phyloP scores from a whole-genome alignment of 2,888 invertebrate species.

The Julus scanicus region DNA sequence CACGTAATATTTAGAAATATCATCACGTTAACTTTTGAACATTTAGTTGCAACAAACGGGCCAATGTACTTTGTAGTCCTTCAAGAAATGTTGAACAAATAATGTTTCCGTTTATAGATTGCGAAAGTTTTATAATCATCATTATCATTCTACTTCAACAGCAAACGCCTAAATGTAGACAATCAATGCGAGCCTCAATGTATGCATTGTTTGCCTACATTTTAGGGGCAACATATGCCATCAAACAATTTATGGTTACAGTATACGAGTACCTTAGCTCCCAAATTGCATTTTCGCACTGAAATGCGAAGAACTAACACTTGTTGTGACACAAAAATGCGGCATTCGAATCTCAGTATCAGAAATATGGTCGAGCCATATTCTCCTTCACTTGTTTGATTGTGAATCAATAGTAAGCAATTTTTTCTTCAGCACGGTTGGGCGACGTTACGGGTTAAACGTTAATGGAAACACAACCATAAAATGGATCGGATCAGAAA shows the following conservation, averaged over 20 bases:
- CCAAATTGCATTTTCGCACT: conserved; percentile 3
- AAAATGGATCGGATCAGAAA: conserved; percentile 34
- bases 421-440: background rate
- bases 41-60: too few relatives aligned
- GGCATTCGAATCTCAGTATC: background rate
- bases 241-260: background rate
- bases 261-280: background rate
- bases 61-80: too few relatives aligned
- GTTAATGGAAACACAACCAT: conserved; percentile 42
- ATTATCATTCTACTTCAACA: too few relatives aligned
- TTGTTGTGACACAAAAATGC: background rate
- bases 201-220: background rate
- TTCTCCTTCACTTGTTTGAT: conserved; percentile 15
- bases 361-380: background rate
- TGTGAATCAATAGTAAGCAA: background rate
- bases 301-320: background rate
- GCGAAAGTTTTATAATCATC: too few relatives aligned
- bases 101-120: too few relatives aligned
- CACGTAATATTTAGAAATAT: too few relatives aligned
- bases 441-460: conserved; percentile 22
- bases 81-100: too few relatives aligned
- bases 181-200: background rate
- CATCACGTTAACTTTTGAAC: too few relatives aligned
- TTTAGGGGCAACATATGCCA: background rate
- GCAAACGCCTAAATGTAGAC: background rate